Evolutionary conservation across 2,797 vertebrate species (phyloP), one percentile per base, ranked within the genome.

Genomic region (Taenioides sp.): DNA sequence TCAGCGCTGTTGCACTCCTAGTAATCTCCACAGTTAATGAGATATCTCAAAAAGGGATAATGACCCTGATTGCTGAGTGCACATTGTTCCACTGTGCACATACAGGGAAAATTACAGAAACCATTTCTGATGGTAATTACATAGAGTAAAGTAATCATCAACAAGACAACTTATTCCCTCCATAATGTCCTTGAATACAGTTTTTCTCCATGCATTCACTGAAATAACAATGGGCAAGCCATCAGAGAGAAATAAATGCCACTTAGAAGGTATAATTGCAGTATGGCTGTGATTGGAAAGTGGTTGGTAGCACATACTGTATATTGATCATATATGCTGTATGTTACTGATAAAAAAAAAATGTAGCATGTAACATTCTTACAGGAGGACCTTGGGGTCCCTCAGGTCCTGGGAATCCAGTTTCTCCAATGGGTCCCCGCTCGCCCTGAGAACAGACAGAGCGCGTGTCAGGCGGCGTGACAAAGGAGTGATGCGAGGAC

Each of bases 401-500:
- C 92, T 98, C 97, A 14, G 97, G 95, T 74, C 98, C 98, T 0
- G 97, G 97, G 89, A 98, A 98, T 75, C 98, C 98, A 80, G 93
- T 95, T 73, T 98, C 97, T 92, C 98, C 98, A 62, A 96, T 74
- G 28, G 97, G 97, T 71, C 98, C 98, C 90, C 97, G 94, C 74
- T 96, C 95, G 79, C 97, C 98, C 97, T 99, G 79, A 85, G 80
- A 89, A 77, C 77, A 83, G 81, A 88, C 43, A 86, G 82, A 25
- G 43, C 31, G 79, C 54, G 68, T 67, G 86, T 91, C 89, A 92
- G 79, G 80, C 59, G 62, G 72, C 20, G 75, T 84, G 82, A 92
- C 85, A 90, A 88, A 89, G 82, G 76, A 76, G 81, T 86, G 87
- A 92, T 76, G 73, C n/a, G n/a, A 62, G 81, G 90, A 91, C 83